A percentile compares a stretch with the other conserved stretches of the same genome.
Evolutionary conservation across 2,888 invertebrate species (phyloP).

Genomic region (Alsophila aescularia): DNA sequence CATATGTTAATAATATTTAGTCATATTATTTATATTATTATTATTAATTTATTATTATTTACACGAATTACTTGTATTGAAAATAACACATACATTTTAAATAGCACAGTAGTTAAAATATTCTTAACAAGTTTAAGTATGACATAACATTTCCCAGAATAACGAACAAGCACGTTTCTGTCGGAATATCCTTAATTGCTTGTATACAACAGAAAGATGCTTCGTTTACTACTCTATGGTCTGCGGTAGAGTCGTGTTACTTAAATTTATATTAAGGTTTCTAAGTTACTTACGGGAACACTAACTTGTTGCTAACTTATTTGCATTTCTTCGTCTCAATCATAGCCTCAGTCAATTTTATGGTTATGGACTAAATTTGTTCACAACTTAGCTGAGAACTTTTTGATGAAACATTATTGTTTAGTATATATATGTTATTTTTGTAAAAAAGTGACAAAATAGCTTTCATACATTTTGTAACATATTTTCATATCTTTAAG

Average conservation of each 20-base stretch:
- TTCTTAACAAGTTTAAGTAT: too few relatives aligned
- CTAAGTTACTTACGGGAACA: constrained; percentile 13
- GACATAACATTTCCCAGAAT: not conserved
- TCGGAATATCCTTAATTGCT: not conserved
- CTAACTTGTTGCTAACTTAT: constrained; percentile 17
- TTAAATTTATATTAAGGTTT: constrained; percentile 14
- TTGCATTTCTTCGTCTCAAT: constrained; percentile 6
- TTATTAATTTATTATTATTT: too few relatives aligned
- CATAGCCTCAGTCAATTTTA: constrained; percentile 5
- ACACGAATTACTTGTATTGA: too few relatives aligned
- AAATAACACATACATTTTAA: too few relatives aligned
- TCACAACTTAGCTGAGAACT: constrained; percentile 11
- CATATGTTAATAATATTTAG: too few relatives aligned
- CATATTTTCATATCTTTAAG: too few relatives aligned
- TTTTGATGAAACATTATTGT: constrained; percentile 15
- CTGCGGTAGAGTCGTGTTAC: not conserved
- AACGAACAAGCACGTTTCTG: not conserved
- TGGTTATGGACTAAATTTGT: constrained; percentile 13
- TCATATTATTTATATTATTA: too few relatives aligned
- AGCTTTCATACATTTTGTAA: too few relatives aligned
- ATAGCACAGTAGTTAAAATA: too few relatives aligned
- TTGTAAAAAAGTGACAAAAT: too few relatives aligned
- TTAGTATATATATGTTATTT: not conserved
- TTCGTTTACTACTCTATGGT: not conserved
- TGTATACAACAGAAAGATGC: not conserved